Percentiles rank a stretch among this genome's conserved stretches.
These are phyloP conservation scores for Panonychus citri DNA, from an alignment of 1,140 invertebrate species.

Conservation along the genomic window DNA sequence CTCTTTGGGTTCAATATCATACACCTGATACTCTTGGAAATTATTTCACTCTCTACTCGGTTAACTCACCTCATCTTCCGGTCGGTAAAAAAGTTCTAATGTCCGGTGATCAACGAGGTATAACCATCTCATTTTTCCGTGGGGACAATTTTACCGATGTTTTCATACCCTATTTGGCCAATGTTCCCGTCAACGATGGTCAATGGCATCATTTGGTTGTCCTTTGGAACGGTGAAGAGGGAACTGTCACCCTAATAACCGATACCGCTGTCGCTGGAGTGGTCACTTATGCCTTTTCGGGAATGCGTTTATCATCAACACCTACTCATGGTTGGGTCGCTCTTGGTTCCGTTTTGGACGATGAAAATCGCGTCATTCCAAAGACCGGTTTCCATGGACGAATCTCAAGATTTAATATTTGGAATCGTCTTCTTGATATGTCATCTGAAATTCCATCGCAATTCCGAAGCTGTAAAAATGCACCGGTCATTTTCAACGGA, in stretches of 20 bases:
- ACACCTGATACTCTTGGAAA: slow-evolving; percentile 65
- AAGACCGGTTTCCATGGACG: slow-evolving; percentile 81
- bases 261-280: slow-evolving; percentile 68
- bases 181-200: slow-evolving; percentile 73
- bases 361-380: slow-evolving; percentile 44
- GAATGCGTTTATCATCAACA: slow-evolving; percentile 7
- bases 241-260: slow-evolving; percentile 56
- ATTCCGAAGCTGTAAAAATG: slow-evolving; percentile 44
- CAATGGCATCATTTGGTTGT: slow-evolving; percentile 90
- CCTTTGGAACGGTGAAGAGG: slow-evolving; percentile 67
- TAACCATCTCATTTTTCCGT: slow-evolving; percentile 64
- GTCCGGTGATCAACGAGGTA: slow-evolving; percentile 67
- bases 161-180: slow-evolving; percentile 68
- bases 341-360: slow-evolving; percentile 51
- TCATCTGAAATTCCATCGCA: slow-evolving; percentile 59
- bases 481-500: slow-evolving; percentile 63
- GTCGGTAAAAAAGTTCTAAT: slow-evolving; percentile 49
- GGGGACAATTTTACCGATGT: slow-evolving; percentile 50
- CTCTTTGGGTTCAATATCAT: slow-evolving; percentile 87
- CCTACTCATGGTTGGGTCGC: slow-evolving; percentile 61
- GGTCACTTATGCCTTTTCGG: slow-evolving; percentile 4
- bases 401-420: slow-evolving; percentile 78
- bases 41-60: slow-evolving; percentile 75
- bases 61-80: slow-evolving; percentile 51
- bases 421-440: slow-evolving; percentile 67